Evolutionary conservation across 2,797 vertebrate genomes (phyloP).

Genomic region (Erethizon dorsatum): DNA sequence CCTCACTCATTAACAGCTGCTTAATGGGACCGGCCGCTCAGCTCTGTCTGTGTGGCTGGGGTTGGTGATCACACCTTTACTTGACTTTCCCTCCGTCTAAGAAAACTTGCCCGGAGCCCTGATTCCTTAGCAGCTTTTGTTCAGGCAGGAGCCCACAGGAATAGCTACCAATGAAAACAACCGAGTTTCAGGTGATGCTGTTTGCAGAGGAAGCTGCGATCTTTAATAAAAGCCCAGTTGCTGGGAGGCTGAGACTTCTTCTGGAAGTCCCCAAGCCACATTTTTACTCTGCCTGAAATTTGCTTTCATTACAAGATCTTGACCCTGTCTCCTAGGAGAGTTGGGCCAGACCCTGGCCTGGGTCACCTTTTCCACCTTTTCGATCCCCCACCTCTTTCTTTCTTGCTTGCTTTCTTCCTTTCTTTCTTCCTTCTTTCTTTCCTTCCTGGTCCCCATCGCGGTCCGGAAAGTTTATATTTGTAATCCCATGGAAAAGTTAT

Average conservation of each 20-base stretch:
- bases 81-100: neutral
- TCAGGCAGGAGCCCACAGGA: slow-evolving; percentile 22
- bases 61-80: neutral
- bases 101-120: slow-evolving; percentile 24
- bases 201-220: slow-evolving; percentile 34
- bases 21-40: neutral
- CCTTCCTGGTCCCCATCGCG: too few species aligned
- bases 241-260: neutral
- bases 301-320: neutral
- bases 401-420: too few species aligned
- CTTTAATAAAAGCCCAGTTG: slow-evolving; percentile 29
- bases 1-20: neutral
- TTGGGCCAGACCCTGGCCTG: neutral
- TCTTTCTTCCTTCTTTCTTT: too few species aligned
- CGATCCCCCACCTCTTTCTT: too few species aligned
- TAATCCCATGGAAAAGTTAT: too few species aligned
- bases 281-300: neutral
- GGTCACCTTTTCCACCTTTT: neutral
- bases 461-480: too few species aligned
- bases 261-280: neutral
- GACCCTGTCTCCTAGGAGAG: fast-evolving
- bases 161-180: slow-evolving; percentile 67
- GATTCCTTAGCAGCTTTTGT: slow-evolving; percentile 58
- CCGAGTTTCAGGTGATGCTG: slow-evolving; percentile 11
- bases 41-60: neutral